These are phyloP conservation scores for Odontamblyopus rebecca DNA, from an alignment of 2,797 vertebrate genomes.

Conservation along the genomic window DNA sequence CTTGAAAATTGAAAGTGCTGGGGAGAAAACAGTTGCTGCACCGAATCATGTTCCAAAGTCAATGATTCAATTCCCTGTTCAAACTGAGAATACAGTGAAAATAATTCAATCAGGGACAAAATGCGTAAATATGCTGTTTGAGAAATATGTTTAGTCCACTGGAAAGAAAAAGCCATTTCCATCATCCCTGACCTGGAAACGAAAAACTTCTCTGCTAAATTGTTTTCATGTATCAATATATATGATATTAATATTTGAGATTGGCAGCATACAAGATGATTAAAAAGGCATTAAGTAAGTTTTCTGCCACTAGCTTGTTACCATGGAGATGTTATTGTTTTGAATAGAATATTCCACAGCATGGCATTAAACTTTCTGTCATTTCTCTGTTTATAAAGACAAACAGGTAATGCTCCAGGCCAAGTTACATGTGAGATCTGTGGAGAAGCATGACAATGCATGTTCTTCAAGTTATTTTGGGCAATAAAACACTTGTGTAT, in stretches of 20 bases:
- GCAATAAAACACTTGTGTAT: too few species aligned
- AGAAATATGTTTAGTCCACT: conserved; percentile 57
- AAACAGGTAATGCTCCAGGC: background rate
- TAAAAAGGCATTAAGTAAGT: conserved; percentile 7
- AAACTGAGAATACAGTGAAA: conserved; percentile 70
- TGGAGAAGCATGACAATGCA: too few species aligned
- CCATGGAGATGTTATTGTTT: background rate
- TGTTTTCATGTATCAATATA: conserved; percentile 47
- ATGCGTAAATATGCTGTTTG: conserved; percentile 70
- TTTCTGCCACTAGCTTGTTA: background rate
- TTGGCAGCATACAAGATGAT: conserved; percentile 34
- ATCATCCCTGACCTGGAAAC: conserved; percentile 65
- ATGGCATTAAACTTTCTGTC: too few species aligned
- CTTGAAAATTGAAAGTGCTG: conserved; percentile 71
- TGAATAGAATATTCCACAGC: background rate
- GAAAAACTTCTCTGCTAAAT: conserved; percentile 56
- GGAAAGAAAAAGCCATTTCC: conserved; percentile 65
- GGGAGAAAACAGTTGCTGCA: conserved; percentile 44
- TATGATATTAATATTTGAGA: background rate
- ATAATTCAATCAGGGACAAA: conserved; percentile 75
- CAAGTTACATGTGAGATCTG: background rate
- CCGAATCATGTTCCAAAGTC: conserved; percentile 74
- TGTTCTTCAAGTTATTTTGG: too few species aligned
- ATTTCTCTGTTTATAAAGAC: too few species aligned
- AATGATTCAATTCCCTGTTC: conserved; percentile 70